These are phyloP conservation scores for Pelagia noctiluca DNA, from an alignment of 30 jellyfish, hydroid and myxozoan species.

Conservation along the genomic window DNA sequence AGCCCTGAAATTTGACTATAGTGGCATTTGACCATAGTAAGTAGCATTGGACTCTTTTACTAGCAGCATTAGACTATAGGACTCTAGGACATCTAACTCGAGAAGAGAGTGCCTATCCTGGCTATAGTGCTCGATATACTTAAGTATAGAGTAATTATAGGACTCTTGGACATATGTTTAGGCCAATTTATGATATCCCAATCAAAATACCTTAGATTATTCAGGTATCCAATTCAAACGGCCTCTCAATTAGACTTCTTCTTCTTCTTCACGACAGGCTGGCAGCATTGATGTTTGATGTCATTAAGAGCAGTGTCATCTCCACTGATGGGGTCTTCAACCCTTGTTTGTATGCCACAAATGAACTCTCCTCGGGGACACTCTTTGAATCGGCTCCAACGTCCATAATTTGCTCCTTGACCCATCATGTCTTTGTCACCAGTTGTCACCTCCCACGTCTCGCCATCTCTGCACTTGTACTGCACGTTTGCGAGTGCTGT, in stretches of 20 bases:
- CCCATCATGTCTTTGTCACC: constrained; percentile 17
- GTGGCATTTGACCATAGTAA: not conserved
- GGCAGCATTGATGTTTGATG: constrained; percentile 55
- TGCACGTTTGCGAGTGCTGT: constrained; percentile 47
- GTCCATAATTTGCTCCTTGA: constrained; percentile 12
- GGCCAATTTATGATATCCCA: not conserved
- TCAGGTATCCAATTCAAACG: constrained; percentile 2
- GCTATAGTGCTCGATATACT: no score
- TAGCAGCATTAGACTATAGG: not conserved
- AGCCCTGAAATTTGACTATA: no score
- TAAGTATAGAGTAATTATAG: no score
- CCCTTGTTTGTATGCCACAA: constrained; percentile 52
- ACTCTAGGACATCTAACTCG: no score
- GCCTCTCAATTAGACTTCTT: not conserved
- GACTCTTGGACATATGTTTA: no score
- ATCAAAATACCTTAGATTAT: not conserved
- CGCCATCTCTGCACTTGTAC: constrained; percentile 40
- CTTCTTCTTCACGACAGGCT: constrained; percentile 37
- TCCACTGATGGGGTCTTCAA: constrained; percentile 15
- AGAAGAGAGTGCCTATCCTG: no score
- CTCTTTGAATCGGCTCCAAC: constrained; percentile 40
- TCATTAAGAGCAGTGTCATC: constrained; percentile 63
- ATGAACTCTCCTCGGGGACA: constrained; percentile 50
- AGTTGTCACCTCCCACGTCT: constrained; percentile 23
- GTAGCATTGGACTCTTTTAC: not conserved